phyloP scores from a whole-genome alignment of 2,797 vertebrate species.

The Rhynchonycteris naso region DNA sequence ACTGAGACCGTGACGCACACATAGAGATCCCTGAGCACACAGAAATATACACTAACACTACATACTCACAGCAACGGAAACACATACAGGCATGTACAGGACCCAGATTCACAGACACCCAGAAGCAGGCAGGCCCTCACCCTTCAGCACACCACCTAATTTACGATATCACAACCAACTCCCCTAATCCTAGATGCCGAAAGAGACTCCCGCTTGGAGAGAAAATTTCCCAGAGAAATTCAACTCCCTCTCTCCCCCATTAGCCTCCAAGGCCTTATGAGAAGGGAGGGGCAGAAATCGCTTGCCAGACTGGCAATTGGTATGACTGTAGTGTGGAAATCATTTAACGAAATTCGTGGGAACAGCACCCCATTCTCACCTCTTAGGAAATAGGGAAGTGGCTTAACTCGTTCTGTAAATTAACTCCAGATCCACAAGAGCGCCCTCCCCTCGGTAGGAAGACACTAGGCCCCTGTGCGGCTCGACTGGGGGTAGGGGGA shows the following conservation, averaged over 20 bases:
- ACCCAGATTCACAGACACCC: neutral
- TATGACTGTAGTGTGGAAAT: constrained; percentile 36
- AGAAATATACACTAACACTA: neutral
- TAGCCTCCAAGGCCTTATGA: neutral
- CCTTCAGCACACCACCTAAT: neutral
- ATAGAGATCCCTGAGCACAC: neutral
- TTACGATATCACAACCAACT: neutral
- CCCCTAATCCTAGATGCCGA: neutral
- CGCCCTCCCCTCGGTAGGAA: neutral
- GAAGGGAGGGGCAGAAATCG: constrained; percentile 28
- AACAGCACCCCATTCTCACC: constrained; percentile 43
- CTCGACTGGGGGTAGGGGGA: neutral
- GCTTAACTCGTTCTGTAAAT: constrained; percentile 71
- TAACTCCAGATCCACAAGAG: constrained; percentile 51
- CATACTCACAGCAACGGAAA: constrained; percentile 24
- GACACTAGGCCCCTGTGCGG: neutral
- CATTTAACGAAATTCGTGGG: constrained; percentile 36
- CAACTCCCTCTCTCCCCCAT: neutral
- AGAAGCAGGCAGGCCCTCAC: neutral
- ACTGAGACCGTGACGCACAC: neutral
- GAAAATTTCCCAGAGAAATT: neutral
- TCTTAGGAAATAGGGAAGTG: constrained; percentile 68
- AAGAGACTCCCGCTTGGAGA: neutral
- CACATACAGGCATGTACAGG: neutral
- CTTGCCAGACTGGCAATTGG: neutral